Percentiles rank a stretch among this genome's conserved stretches.
phyloP scores from a whole-genome alignment of 2,888 invertebrate species.

The Tenthredo livida region DNA sequence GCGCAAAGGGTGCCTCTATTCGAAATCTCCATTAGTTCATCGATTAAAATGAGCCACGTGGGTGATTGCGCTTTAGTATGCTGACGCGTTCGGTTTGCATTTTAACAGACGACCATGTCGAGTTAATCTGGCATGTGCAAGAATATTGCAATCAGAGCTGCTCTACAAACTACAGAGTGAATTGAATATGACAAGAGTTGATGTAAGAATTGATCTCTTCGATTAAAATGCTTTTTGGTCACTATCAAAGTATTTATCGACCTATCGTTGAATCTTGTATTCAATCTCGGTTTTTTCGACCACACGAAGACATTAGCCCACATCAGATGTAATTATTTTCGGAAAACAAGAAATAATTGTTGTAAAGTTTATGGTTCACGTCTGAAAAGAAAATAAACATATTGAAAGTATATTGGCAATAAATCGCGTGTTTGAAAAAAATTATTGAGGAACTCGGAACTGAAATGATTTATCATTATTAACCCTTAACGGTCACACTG shows the following conservation, averaged over 20 bases:
- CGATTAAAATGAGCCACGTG: constrained; percentile 39
- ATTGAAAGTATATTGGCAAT: neutral
- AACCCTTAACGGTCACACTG: too few species aligned
- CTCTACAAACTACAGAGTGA: constrained; percentile 7
- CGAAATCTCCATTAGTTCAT: constrained; percentile 41
- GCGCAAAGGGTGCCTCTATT: constrained; percentile 32
- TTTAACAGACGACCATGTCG: constrained; percentile 34
- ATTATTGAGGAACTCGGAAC: neutral
- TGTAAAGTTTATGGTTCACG: neutral
- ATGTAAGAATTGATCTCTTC: neutral
- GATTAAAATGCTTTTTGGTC: neutral
- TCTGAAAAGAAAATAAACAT: neutral
- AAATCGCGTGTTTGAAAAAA: neutral
- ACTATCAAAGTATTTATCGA: neutral
- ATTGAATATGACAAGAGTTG: neutral
- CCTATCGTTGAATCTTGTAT: neutral
- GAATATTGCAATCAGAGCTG: neutral
- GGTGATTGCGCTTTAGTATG: constrained; percentile 43
- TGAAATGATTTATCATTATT: constrained; percentile 58
- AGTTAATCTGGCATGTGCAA: constrained; percentile 14
- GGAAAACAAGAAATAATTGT: neutral
- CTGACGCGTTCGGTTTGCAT: constrained; percentile 36
- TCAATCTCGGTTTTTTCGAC: neutral
- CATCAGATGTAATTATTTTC: neutral
- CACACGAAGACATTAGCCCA: too few species aligned